Evolutionary conservation across 35 echinoderm and acorn worm genomes (phyloP).

Genomic region (Strongylocentrotus purpuratus): DNA sequence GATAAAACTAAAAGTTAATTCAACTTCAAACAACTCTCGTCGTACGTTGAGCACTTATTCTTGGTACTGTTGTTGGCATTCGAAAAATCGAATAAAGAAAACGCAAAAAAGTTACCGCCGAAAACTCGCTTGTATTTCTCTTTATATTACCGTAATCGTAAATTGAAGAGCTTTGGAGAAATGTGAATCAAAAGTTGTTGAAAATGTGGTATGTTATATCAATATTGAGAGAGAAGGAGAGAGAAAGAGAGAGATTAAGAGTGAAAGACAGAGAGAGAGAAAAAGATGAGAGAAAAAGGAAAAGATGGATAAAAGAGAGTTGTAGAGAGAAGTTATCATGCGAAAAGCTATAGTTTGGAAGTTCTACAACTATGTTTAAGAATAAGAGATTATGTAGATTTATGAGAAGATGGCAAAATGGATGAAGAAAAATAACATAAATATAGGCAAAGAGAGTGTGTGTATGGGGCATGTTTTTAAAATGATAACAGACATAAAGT

Average conservation of each 20-base stretch:
- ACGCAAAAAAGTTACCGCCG: conserved; percentile 54
- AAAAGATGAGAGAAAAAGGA: neutral
- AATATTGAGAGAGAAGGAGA: too few species aligned
- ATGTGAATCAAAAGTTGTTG: neutral
- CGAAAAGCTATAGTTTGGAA: too few species aligned
- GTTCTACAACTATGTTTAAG: too few species aligned
- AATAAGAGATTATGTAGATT: too few species aligned
- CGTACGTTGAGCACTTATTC: conserved; percentile 54
- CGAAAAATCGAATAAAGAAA: conserved; percentile 60
- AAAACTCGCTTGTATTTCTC: conserved; percentile 37
- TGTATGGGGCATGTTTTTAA: too few species aligned
- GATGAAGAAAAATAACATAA: too few species aligned
- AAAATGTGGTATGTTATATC: too few species aligned
- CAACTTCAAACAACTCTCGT: conserved; percentile 51
- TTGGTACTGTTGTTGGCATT: conserved; percentile 64
- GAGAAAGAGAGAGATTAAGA: too few species aligned
- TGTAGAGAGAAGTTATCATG: too few species aligned
- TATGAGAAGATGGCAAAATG: too few species aligned
- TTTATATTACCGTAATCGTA: neutral
- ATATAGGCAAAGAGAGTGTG: too few species aligned
- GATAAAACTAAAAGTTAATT: conserved; percentile 52
- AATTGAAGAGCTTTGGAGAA: neutral
- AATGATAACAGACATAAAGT: too few species aligned
- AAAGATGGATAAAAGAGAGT: neutral
- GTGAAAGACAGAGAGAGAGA: neutral